Base-by-base conservation (phyloP, 2,797 vertebrate species). In the Moxostoma hubbsi region DNA sequence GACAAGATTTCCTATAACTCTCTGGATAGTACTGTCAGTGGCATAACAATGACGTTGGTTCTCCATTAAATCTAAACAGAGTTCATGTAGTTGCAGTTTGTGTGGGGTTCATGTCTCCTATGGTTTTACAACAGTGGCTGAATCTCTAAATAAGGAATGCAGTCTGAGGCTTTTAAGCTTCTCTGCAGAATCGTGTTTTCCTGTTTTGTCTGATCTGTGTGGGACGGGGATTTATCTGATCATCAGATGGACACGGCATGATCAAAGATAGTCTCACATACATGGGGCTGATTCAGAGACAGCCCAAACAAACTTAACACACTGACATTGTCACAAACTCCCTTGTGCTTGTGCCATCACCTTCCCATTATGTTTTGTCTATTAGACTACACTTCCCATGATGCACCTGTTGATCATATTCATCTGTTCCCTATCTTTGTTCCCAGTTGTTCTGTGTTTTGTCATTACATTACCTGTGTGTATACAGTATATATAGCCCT, bases 171-270 rank as follows among this genome's bases (percentile, higher is more conserved):
- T 80, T 47, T 77, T 24, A 81, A 58, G 79, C 46, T 15, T 50
- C 24, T 68, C 13, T 54, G 24, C 16, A 15, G 7, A 45, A 75
- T 13, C 6, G 2, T 6, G 36, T 54, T 74, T 80, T 69, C 57
- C 64, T 53, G 64, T 36, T 49, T 43, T 66, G 43, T 75, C 43
- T 61, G 71, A 61, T 75, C 73, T 62, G 63, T 58, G n/a, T 51
- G 59, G 13, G 43, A 75, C 47, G 58, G 76, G 54, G 45, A 50
- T 75, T 67, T 64, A 45, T 73, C 18, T 64, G 18, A 24, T 75
- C 67, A 70, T 72, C 65, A 47, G 59, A 84, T 65, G 65, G 76
- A 73, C 15, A 2, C 69, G 64, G 45, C 47, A 77, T 73, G 73
- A 69, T 57, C 53, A 66, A 54, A 63, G 61, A 64, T 0, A 4